Evolutionary conservation across 1,140 invertebrate genomes (phyloP).

Genomic region (Sycophila sp.): DNA sequence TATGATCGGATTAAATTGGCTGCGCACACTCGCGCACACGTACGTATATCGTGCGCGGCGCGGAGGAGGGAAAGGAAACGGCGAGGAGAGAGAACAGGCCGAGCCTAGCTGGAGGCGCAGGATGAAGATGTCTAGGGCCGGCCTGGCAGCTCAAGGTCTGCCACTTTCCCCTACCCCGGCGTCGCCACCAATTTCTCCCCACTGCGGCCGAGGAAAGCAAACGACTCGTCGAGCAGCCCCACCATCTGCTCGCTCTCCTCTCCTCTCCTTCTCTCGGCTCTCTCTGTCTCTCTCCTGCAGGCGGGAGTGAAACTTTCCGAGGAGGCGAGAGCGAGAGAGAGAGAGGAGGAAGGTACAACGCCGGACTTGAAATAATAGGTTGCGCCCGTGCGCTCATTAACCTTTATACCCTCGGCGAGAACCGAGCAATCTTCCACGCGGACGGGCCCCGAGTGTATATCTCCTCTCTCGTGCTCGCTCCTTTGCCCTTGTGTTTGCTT

Average conservation of each 20-base stretch:
- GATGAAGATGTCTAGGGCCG: slow-evolving; percentile 65
- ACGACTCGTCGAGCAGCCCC: slow-evolving; percentile 23
- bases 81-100: not conserved
- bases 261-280: slow-evolving; percentile 39
- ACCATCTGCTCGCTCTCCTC: slow-evolving; percentile 42
- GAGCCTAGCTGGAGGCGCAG: slow-evolving; percentile 56
- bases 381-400: slow-evolving; percentile 66
- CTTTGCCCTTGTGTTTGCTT: slow-evolving; percentile 16
- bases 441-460: slow-evolving; percentile 53
- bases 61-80: slow-evolving; percentile 9
- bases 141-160: slow-evolving; percentile 67
- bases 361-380: slow-evolving; percentile 64
- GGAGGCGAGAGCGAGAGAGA: not conserved
- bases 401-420: slow-evolving; percentile 64
- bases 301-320: not conserved
- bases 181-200: slow-evolving; percentile 38
- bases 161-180: slow-evolving; percentile 58
- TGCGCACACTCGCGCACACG: slow-evolving; percentile 15
- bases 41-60: not conserved
- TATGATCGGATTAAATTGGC: slow-evolving; percentile 41
- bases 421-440: slow-evolving; percentile 47
- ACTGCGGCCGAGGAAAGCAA: slow-evolving; percentile 18
- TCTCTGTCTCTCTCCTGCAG: too few relatives aligned
- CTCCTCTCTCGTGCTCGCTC: not conserved
- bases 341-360: slow-evolving; percentile 32